Conservation (phyloP, 1,140 invertebrate species). For the Heliconius eleuchia region DNA sequence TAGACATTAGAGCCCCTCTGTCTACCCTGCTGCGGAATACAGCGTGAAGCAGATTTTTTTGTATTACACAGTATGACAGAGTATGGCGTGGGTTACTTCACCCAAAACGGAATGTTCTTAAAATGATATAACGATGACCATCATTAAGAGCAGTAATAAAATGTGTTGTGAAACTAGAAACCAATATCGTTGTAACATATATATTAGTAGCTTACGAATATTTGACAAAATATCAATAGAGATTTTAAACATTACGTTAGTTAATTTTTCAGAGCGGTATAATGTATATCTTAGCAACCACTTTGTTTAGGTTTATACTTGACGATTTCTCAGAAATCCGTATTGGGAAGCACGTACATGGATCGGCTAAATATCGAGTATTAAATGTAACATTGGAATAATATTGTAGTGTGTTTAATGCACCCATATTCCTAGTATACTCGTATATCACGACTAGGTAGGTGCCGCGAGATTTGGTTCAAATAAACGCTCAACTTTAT, state of each 20-base stretch:
- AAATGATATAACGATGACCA: no score
- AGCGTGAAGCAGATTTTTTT: no score
- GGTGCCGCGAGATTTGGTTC: background rate
- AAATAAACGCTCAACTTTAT: background rate
- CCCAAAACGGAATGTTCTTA: no score
- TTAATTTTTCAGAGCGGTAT: background rate
- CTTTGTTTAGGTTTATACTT: conserved; percentile 26
- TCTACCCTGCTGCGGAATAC: no score
- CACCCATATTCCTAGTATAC: background rate
- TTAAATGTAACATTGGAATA: conserved; percentile 58
- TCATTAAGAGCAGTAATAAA: no score
- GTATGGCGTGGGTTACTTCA: no score
- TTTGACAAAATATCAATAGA: background rate
- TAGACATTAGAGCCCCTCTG: no score
- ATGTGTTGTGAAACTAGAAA: no score
- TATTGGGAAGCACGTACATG: conserved; percentile 70
- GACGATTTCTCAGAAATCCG: conserved; percentile 63
- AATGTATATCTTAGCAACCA: conserved; percentile 13
- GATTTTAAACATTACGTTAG: background rate
- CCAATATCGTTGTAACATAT: background rate
- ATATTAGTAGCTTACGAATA: background rate
- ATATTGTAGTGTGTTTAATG: conserved; percentile 15
- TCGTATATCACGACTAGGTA: background rate
- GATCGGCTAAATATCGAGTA: conserved; percentile 59
- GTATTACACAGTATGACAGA: no score